Conservation (phyloP, 2,113 vertebrate genomes). For the Nibea coibor region DNA sequence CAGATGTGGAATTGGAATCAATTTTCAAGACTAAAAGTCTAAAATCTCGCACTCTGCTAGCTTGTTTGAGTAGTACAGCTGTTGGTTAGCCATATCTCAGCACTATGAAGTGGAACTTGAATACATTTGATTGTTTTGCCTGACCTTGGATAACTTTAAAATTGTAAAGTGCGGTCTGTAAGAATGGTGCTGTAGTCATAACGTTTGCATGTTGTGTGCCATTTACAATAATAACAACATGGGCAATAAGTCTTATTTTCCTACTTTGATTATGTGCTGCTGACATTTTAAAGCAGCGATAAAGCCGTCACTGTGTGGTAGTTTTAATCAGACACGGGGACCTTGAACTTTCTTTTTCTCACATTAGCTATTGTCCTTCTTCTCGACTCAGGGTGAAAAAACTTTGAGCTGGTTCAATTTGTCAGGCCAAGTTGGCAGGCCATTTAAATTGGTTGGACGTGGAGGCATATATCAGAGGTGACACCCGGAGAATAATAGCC, state of each 20-base stretch:
- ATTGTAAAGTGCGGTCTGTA: not conserved
- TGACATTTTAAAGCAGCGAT: not conserved
- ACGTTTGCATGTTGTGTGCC: not conserved
- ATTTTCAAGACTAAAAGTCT: not conserved
- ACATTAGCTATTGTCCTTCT: constrained; percentile 32
- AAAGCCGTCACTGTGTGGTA: not conserved
- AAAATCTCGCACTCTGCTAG: not conserved
- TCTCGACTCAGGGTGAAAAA: constrained; percentile 1
- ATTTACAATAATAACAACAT: not conserved
- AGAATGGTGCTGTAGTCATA: not conserved
- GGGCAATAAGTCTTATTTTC: not conserved
- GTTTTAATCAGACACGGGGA: constrained; percentile 11
- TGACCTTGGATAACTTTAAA: not conserved
- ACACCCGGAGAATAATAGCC: constrained; percentile 53
- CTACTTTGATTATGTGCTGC: not conserved
- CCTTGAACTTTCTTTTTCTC: constrained; percentile 25
- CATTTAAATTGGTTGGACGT: constrained; percentile 59
- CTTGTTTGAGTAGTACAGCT: not conserved
- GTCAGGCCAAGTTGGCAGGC: constrained; percentile 54
- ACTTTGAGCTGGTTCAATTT: constrained; percentile 49
- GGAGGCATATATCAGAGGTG: constrained; percentile 50
- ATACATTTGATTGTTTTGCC: not conserved
- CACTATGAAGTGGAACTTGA: not conserved
- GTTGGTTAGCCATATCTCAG: not conserved
- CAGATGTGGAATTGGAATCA: not conserved